phyloP scores from a whole-genome alignment of 2,888 invertebrate genomes.

The Polydrusus pterygomalis region DNA sequence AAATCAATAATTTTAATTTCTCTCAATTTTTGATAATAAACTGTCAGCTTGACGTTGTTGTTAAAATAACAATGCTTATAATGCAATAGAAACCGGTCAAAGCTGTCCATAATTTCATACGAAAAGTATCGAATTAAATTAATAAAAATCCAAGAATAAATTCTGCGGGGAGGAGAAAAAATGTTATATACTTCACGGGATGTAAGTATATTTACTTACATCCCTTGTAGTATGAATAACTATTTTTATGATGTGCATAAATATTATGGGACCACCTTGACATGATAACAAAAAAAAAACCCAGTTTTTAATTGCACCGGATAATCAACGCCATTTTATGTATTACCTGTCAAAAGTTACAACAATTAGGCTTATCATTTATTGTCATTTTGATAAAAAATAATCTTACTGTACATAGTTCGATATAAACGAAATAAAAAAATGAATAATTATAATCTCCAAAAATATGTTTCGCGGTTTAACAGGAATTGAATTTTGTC shows the following conservation, averaged over 20 bases:
- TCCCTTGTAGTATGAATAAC: too few species aligned
- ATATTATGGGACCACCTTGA: background rate
- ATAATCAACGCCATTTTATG: background rate
- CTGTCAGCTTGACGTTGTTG: too few species aligned
- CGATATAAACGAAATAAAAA: background rate
- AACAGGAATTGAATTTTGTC: background rate
- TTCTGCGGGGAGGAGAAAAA: too few species aligned
- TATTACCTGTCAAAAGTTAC: conserved; percentile 7
- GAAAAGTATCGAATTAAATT: too few species aligned
- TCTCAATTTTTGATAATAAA: too few species aligned
- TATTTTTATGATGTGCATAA: background rate
- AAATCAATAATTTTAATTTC: too few species aligned
- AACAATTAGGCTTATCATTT: conserved; percentile 18
- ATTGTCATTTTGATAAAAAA: conserved; percentile 24
- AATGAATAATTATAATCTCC: background rate
- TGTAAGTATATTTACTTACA: too few species aligned
- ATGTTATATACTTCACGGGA: too few species aligned
- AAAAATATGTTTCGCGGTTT: background rate
- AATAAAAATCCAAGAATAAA: too few species aligned
- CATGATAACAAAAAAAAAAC: background rate
- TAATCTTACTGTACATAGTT: background rate
- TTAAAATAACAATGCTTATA: too few species aligned
- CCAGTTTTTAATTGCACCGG: background rate
- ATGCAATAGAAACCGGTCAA: too few species aligned
- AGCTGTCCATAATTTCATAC: too few species aligned